phyloP scores from a whole-genome alignment of 1,140 invertebrate genomes.

The Drosophila baimaii region DNA sequence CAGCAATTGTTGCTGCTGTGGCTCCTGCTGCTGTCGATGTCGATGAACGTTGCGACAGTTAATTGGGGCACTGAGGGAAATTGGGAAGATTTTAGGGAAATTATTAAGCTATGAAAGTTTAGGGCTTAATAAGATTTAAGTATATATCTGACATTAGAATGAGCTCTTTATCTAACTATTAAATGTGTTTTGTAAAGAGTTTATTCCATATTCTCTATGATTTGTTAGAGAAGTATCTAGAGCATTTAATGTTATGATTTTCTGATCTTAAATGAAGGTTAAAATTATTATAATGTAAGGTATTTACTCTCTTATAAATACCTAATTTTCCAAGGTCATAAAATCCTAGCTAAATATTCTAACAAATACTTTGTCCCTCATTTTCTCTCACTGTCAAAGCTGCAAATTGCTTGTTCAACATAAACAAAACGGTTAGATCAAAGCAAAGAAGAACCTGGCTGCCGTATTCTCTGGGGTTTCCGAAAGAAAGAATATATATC shows the following conservation, averaged over 20 bases:
- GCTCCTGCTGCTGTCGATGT: slow-evolving; percentile 23
- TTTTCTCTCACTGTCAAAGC: slow-evolving; percentile 19
- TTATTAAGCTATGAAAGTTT: background rate
- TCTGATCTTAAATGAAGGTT: background rate
- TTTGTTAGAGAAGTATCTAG: no score
- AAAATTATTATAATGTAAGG: background rate
- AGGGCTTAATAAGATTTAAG: background rate
- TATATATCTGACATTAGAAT: background rate
- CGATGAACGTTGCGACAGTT: slow-evolving; percentile 40
- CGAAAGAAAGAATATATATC: slow-evolving; percentile 2
- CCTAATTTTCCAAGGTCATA: background rate
- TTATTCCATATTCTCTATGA: no score
- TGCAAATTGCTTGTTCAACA: slow-evolving; percentile 56
- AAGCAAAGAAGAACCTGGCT: slow-evolving; percentile 27
- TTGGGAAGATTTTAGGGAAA: background rate
- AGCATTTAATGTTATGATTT: background rate
- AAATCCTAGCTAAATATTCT: background rate
- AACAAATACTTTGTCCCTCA: background rate
- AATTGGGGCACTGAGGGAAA: slow-evolving; percentile 40
- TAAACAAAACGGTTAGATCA: slow-evolving; percentile 63
- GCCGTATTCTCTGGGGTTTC: slow-evolving; percentile 12
- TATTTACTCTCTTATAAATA: no score
- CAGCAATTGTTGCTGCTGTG: slow-evolving; percentile 56
- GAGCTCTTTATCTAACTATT: background rate
- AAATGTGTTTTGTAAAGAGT: background rate